A percentile compares a stretch with the other conserved stretches of the same genome.
These are phyloP conservation scores for Poeciliopsis prolifica DNA, from an alignment of 2,113 vertebrate genomes.

Conservation along the genomic window DNA sequence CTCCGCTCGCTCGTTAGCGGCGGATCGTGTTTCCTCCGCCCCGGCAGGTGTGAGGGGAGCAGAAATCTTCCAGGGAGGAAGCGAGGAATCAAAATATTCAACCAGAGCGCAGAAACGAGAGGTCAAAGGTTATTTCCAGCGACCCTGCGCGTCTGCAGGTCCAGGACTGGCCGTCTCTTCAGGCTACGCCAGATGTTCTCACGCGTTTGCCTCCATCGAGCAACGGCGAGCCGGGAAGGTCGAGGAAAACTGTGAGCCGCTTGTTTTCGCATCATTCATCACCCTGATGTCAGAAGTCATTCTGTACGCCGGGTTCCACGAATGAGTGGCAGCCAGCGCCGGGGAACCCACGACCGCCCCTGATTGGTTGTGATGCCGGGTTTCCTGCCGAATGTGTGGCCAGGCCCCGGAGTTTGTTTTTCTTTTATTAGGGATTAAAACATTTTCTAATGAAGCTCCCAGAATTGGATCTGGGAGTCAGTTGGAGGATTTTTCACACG, in stretches of 20 bases:
- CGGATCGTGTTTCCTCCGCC: constrained; percentile 45
- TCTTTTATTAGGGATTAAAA: constrained; percentile 71
- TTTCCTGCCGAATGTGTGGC: constrained; percentile 83
- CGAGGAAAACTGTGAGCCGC: background rate
- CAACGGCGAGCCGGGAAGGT: background rate
- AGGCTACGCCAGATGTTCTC: constrained; percentile 72
- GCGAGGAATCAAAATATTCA: constrained; percentile 64
- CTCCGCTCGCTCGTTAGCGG: constrained; percentile 26
- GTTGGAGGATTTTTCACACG: constrained; percentile 36
- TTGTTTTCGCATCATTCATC: constrained; percentile 84
- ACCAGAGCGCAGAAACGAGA: constrained; percentile 18
- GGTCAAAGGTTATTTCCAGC: constrained; percentile 53
- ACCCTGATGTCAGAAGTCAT: constrained; percentile 82
- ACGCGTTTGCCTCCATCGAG: constrained; percentile 4
- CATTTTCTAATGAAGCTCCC: constrained; percentile 24
- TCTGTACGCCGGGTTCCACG: constrained; percentile 80
- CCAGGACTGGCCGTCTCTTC: constrained; percentile 17
- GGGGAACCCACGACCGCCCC: constrained; percentile 79
- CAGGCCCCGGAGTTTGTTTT: constrained; percentile 75
- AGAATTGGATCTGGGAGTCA: constrained; percentile 24
- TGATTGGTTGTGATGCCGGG: constrained; percentile 81
- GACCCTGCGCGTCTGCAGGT: constrained; percentile 67
- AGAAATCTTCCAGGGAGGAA: constrained; percentile 34
- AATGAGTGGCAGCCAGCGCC: constrained; percentile 72
- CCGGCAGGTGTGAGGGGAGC: constrained; percentile 74